Conservation (phyloP, 2,888 invertebrate genomes). For the Syrphus vitripennis region DNA sequence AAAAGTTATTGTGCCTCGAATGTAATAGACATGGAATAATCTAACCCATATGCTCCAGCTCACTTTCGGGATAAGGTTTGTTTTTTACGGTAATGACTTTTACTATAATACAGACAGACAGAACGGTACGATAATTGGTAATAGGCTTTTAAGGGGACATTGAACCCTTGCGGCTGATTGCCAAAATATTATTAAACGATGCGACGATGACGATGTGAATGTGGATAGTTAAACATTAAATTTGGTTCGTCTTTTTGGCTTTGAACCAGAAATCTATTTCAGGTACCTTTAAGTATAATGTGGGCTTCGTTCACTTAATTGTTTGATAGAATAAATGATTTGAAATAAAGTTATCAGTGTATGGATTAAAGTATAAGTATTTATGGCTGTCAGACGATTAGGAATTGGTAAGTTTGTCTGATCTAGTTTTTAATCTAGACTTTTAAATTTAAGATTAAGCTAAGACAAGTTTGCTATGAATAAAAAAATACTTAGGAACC, state of each 20-base stretch:
- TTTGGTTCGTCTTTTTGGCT: neutral
- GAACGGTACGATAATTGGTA: slow-evolving; percentile 23
- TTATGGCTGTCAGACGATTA: no score
- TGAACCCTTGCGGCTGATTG: slow-evolving; percentile 45
- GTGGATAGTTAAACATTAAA: neutral
- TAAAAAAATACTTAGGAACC: no score
- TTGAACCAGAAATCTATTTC: neutral
- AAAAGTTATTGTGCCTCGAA: slow-evolving; percentile 30
- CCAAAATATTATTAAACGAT: slow-evolving; percentile 35
- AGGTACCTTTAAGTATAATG: neutral
- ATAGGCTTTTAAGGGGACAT: slow-evolving; percentile 32
- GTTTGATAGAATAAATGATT: neutral
- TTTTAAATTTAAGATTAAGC: no score
- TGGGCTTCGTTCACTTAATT: neutral
- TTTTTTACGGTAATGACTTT: slow-evolving; percentile 1
- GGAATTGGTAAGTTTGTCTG: no score
- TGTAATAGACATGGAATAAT: neutral
- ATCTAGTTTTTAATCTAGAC: no score
- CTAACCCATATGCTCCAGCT: neutral
- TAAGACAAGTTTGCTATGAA: no score
- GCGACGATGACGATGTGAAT: neutral
- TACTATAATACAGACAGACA: neutral
- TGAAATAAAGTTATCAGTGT: no score
- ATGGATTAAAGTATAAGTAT: no score
- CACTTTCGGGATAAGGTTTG: neutral